These are phyloP conservation scores for Sebastolobus altivelis DNA, from an alignment of 2,797 vertebrate genomes.

Conservation along the genomic window DNA sequence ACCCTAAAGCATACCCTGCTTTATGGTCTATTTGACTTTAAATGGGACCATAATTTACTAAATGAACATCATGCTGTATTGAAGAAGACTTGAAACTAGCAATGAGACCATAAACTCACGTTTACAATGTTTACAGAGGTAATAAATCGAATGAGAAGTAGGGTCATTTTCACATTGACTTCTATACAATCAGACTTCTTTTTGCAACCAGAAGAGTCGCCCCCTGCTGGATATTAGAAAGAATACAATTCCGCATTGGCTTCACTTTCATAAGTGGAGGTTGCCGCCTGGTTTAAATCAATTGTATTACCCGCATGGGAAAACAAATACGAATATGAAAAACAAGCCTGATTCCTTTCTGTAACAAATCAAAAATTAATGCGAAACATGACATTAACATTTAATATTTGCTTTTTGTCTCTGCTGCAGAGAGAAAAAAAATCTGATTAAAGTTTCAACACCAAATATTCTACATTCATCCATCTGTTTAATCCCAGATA, in stretches of 20 bases:
- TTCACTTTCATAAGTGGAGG: not conserved
- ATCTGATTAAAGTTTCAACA: slow-evolving; percentile 3
- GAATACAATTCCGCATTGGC: too few species aligned
- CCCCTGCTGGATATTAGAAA: not conserved
- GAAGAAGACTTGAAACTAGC: not conserved
- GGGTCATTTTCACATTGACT: not conserved
- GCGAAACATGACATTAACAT: slow-evolving; percentile 30
- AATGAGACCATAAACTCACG: not conserved
- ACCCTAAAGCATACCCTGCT: too few species aligned
- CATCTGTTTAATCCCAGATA: slow-evolving; percentile 19
- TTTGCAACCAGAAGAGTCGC: not conserved
- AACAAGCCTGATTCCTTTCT: slow-evolving; percentile 25
- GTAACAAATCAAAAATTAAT: slow-evolving; percentile 42
- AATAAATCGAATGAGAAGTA: not conserved
- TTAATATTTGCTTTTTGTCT: slow-evolving; percentile 39
- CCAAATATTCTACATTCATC: slow-evolving; percentile 10
- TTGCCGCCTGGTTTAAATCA: slow-evolving; percentile 13
- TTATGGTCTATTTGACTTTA: not conserved
- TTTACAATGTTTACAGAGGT: not conserved
- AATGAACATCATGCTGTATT: not conserved
- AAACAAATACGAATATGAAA: slow-evolving; percentile 24
- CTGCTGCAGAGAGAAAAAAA: slow-evolving; percentile 13
- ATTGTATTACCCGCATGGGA: slow-evolving; percentile 30
- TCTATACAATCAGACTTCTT: not conserved
- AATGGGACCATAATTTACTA: not conserved